phyloP scores from a whole-genome alignment of 2,888 invertebrate species.

The Drosophila yooni region DNA sequence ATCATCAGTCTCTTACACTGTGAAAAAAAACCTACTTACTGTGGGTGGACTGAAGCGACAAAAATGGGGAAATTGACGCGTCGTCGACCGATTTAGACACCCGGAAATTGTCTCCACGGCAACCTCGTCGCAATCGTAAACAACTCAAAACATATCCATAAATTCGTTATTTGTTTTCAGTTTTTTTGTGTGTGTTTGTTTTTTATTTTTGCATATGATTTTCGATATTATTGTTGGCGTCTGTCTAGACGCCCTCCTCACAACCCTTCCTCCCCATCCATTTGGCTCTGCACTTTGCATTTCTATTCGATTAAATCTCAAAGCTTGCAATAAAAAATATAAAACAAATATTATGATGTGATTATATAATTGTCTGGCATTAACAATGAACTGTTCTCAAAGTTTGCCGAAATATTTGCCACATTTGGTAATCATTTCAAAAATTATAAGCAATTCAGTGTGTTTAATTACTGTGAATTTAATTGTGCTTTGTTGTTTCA shows the following conservation, averaged over 20 bases:
- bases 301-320: conserved; percentile 1
- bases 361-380: conserved; percentile 5
- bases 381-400: neutral
- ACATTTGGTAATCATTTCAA: neutral
- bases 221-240: conserved; percentile 23
- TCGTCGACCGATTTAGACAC: conserved; percentile 70
- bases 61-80: conserved; percentile 23
- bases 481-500: neutral
- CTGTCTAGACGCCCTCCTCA: conserved; percentile 30
- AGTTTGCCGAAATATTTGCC: conserved; percentile 1
- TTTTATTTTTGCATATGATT: conserved; percentile 17
- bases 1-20: neutral
- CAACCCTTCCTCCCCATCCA: neutral
- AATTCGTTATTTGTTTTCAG: conserved; percentile 9
- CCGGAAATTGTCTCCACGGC: conserved; percentile 68
- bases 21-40: conserved; percentile 6
- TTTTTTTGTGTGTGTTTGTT: neutral
- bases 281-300: conserved; percentile 30
- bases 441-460: neutral
- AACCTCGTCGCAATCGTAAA: conserved; percentile 6
- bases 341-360: neutral
- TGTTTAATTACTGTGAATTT: conserved; percentile 1
- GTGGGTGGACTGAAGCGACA: conserved; percentile 25
- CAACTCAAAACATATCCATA: conserved; percentile 11
- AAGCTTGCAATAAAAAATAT: neutral